These are phyloP conservation scores for Etheostoma spectabile DNA, from an alignment of 2,113 vertebrate genomes.

Conservation along the genomic window DNA sequence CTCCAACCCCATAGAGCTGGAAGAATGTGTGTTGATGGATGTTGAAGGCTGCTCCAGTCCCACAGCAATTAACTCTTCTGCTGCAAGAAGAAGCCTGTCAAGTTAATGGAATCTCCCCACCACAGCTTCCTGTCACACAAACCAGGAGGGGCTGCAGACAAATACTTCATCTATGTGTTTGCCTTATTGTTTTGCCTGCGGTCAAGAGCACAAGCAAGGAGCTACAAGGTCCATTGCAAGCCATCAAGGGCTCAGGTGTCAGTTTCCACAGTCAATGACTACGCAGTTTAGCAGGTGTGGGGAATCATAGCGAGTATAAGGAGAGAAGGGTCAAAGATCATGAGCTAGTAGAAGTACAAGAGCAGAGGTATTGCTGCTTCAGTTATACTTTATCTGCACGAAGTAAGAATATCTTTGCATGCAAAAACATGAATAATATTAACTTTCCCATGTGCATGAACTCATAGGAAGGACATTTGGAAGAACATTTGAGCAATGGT, in stretches of 20 bases:
- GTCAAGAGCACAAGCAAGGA: slow-evolving; percentile 45
- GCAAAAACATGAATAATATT: too few relatives aligned
- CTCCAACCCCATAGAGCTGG: slow-evolving; percentile 71
- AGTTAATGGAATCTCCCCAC: slow-evolving; percentile 79
- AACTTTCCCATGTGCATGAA: too few relatives aligned
- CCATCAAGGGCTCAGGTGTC: slow-evolving; percentile 43
- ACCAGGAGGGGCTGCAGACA: slow-evolving; percentile 76
- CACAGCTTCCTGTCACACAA: slow-evolving; percentile 67
- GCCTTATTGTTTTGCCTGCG: slow-evolving; percentile 76
- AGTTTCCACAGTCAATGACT: slow-evolving; percentile 18
- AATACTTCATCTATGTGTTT: slow-evolving; percentile 78
- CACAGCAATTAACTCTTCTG: slow-evolving; percentile 85
- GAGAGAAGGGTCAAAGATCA: neutral
- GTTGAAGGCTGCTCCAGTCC: slow-evolving; percentile 79
- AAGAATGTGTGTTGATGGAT: slow-evolving; percentile 81
- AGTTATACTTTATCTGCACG: neutral
- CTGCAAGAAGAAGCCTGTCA: slow-evolving; percentile 80
- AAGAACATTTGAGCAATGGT: too few relatives aligned
- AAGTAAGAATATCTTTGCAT: neutral
- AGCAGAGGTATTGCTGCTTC: neutral
- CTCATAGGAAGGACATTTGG: too few relatives aligned
- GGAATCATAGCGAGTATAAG: slow-evolving; percentile 1
- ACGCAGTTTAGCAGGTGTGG: neutral
- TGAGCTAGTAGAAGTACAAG: neutral
- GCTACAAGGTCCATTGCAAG: slow-evolving; percentile 37